These are phyloP conservation scores for Polydrusus tereticollis DNA, from an alignment of 2,888 invertebrate genomes.

Conservation along the genomic window DNA sequence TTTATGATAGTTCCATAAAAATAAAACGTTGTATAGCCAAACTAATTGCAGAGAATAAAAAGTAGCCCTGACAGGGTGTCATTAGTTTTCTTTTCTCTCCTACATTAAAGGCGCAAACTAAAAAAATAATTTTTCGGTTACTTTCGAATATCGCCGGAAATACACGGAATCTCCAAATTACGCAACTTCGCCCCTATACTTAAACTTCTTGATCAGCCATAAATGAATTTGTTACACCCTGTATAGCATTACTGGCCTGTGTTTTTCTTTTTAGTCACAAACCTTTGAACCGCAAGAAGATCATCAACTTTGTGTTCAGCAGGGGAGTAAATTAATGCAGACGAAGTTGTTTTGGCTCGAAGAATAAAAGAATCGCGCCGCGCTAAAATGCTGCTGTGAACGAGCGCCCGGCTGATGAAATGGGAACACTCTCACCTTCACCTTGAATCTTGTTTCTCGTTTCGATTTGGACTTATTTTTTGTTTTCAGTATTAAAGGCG, in stretches of 20 bases:
- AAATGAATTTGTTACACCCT: too few species aligned
- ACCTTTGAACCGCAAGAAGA: background rate
- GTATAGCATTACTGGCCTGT: background rate
- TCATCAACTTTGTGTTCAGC: background rate
- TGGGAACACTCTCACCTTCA: conserved; percentile 49
- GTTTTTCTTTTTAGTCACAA: background rate
- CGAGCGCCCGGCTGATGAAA: conserved; percentile 40
- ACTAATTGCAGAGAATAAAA: too few species aligned
- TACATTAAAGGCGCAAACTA: too few species aligned
- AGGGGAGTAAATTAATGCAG: conserved; percentile 34
- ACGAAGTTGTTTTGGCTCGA: conserved; percentile 30
- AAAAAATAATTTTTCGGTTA: too few species aligned
- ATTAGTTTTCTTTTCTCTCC: too few species aligned
- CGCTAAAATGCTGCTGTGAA: conserved; percentile 29
- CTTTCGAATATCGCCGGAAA: too few species aligned
- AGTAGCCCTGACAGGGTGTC: too few species aligned
- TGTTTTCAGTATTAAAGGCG: conserved; percentile 6
- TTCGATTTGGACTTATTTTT: conserved; percentile 22
- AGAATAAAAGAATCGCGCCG: conserved; percentile 34
- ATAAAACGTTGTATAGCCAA: too few species aligned
- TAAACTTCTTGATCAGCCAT: too few species aligned
- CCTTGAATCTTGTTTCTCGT: conserved; percentile 44
- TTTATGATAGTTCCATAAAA: too few species aligned
- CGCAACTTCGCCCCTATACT: too few species aligned
- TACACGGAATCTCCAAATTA: too few species aligned